Evolutionary conservation across 2,113 vertebrate genomes (phyloP), one percentile per base, ranked within the genome.

Genomic region (Neoarius graeffei): DNA sequence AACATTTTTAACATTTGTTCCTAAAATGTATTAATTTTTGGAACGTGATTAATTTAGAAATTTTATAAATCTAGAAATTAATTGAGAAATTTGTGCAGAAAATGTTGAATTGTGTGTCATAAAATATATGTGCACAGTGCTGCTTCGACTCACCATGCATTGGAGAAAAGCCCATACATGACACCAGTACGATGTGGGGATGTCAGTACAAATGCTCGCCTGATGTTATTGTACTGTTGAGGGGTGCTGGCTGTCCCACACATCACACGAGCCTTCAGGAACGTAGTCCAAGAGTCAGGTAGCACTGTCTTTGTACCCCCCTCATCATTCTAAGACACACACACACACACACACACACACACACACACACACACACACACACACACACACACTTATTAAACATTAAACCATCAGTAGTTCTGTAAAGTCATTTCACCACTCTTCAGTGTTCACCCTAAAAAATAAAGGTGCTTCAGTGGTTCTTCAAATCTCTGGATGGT

Each of bases 181-280:
- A 96, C 92, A 0, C 95, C 95, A 3, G 92, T 93, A 76, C 94
- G 92, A 74, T 93, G 94, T 88, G 93, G 91, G 64, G 94, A 92
- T 1, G 92, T 93, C 86, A 96, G 89, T 80, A 96, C 95, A 87
- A 95, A 94, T 0, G 95, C 94, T 88, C 95, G 95, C 85, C 89
- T 94, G 91, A 96, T 89, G 91, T 94, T 95, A 91, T 96, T 96
- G 93, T 96, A 96, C 90, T 96, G 95, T 90, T 95, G 93, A 62
- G 94, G 93, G 17, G 93, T 94, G 89, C 90, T 93, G 64, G 93
- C 93, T 13, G 93, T 92, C 3, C 96, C 95, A 5, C 96, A 96
- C 94, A 96, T 95, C 85, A 96, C 89, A 23, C 95, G 92, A 0
- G 95, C 94, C 92, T 96, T 96, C 92, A 96, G 87, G 91, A 96